phyloP scores from a whole-genome alignment of 2,888 invertebrate species.

The Leistus spinibarbis region DNA sequence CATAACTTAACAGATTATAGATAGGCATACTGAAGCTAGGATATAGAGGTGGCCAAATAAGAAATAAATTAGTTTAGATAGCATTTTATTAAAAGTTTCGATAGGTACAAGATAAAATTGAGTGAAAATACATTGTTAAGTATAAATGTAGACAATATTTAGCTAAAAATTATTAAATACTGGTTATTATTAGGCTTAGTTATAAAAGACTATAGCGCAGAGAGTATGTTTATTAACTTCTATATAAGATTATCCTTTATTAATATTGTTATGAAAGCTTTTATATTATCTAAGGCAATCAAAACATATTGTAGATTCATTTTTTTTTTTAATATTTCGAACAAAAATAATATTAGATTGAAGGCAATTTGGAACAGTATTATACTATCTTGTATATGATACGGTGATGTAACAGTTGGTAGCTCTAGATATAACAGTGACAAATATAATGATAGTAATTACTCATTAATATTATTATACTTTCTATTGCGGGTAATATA shows the following conservation, averaged over 20 bases:
- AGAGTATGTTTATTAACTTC: conserved; percentile 31
- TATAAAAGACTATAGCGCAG: conserved; percentile 29
- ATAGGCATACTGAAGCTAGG: neutral
- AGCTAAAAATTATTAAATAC: conserved; percentile 45
- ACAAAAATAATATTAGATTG: neutral
- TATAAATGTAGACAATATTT: conserved; percentile 57
- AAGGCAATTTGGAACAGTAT: neutral
- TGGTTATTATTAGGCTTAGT: conserved; percentile 26
- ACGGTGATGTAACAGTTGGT: conserved; percentile 29
- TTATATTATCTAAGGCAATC: conserved; percentile 32
- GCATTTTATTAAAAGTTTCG: conserved; percentile 57
- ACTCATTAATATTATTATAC: no score
- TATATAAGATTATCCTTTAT: conserved; percentile 15
- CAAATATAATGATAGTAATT: no score
- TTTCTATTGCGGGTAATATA: conserved; percentile 37
- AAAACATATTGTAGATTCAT: conserved; percentile 16
- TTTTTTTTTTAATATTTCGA: conserved; percentile 17
- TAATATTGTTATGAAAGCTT: conserved; percentile 11
- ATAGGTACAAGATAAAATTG: conserved; percentile 54
- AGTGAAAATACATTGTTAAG: conserved; percentile 56
- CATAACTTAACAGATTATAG: no score
- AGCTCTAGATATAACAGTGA: neutral
- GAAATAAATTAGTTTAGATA: conserved; percentile 36
- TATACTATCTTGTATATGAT: conserved; percentile 39
- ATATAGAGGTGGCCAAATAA: neutral